Conservation (phyloP, 1,140 invertebrate genomes). For the Galleria mellonella region DNA sequence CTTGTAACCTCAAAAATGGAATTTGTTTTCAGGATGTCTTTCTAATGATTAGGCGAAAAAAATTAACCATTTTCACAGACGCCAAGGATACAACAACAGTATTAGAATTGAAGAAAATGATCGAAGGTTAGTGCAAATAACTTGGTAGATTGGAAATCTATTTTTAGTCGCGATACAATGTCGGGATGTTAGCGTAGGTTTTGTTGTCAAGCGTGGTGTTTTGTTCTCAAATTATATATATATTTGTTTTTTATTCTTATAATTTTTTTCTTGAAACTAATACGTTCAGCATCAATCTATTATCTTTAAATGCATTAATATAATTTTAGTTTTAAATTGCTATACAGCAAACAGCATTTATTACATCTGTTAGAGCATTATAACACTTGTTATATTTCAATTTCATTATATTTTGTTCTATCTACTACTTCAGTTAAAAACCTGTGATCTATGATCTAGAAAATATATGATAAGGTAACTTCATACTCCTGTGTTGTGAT, state of each 20-base stretch:
- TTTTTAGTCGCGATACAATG: constrained; percentile 62
- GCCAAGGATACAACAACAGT: constrained; percentile 96
- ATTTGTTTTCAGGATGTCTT: constrained; percentile 91
- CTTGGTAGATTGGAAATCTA: constrained; percentile 48
- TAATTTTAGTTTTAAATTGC: too few species aligned
- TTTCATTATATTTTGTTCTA: too few species aligned
- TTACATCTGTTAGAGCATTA: too few species aligned
- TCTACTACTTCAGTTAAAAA: too few species aligned
- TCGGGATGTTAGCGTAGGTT: constrained; percentile 29
- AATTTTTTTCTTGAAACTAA: too few species aligned
- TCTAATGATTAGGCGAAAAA: constrained; percentile 97
- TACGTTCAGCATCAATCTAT: too few species aligned
- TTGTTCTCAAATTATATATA: not conserved
- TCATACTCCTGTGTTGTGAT: too few species aligned
- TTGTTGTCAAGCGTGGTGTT: constrained; percentile 26
- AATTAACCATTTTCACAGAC: constrained; percentile 98
- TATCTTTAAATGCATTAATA: too few species aligned
- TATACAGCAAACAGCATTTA: too few species aligned
- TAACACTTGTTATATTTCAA: too few species aligned
- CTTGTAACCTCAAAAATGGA: constrained; percentile 64
- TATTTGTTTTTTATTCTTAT: not conserved
- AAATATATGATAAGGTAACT: too few species aligned
- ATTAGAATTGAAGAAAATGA: constrained; percentile 95
- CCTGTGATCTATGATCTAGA: too few species aligned
- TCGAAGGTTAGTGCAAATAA: constrained; percentile 84